phyloP scores from a whole-genome alignment of 2,888 invertebrate species.

The Rhingia campestris region DNA sequence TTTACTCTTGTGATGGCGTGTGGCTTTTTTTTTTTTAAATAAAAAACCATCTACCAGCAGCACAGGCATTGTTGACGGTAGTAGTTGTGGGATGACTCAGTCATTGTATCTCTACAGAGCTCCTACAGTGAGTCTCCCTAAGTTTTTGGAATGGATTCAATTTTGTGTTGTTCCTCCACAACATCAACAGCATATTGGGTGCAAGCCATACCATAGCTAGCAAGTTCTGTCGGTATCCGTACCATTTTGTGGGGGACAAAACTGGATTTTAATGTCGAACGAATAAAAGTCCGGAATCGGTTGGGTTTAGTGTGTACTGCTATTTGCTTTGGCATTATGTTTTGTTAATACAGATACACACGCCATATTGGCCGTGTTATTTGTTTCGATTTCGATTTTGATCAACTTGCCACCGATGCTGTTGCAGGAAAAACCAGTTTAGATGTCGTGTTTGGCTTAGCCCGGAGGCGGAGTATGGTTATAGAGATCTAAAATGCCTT shows the following conservation, averaged over 20 bases:
- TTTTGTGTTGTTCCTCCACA: conserved; percentile 34
- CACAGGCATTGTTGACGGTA: conserved; percentile 48
- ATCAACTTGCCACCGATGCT: conserved; percentile 33
- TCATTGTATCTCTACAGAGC: conserved; percentile 8
- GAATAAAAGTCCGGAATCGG: conserved; percentile 60
- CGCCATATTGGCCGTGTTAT: conserved; percentile 21
- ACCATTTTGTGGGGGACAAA: conserved; percentile 34
- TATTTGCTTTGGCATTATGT: conserved; percentile 35
- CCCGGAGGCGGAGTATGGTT: background rate
- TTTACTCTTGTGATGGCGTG: background rate
- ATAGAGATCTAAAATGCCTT: no score
- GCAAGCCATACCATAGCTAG: background rate
- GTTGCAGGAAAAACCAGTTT: conserved; percentile 26
- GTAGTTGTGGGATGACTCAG: conserved; percentile 51
- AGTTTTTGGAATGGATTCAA: conserved; percentile 55
- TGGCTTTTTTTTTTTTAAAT: background rate
- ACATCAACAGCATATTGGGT: background rate
- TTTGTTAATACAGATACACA: conserved; percentile 36
- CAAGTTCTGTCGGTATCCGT: background rate
- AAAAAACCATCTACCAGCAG: conserved; percentile 9
- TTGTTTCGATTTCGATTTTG: conserved; percentile 30
- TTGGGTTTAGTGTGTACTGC: conserved; percentile 24
- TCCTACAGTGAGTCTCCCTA: conserved; percentile 1
- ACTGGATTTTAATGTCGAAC: conserved; percentile 67
- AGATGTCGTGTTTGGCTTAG: conserved; percentile 1